These are phyloP conservation scores for Anoncus sp. DNA, from an alignment of 2,888 invertebrate species.

Conservation along the genomic window DNA sequence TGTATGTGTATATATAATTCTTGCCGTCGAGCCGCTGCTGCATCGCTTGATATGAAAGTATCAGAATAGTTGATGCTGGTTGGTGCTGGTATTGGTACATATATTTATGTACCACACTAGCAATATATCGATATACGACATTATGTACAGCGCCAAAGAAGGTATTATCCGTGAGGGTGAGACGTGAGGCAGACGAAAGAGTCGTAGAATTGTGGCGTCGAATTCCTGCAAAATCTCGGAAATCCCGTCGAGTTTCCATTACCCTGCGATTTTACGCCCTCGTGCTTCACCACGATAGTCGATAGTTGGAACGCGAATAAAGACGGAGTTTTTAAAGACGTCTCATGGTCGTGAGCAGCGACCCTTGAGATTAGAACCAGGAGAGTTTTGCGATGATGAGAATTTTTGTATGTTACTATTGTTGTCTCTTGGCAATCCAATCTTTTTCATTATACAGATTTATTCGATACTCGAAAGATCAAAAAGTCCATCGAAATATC, in stretches of 20 bases:
- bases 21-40: no score
- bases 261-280: slow-evolving; percentile 53
- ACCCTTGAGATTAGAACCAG: slow-evolving; percentile 5
- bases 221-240: slow-evolving; percentile 42
- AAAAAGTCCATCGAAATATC: not conserved
- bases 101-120: slow-evolving; percentile 20
- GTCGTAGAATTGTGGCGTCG: slow-evolving; percentile 41
- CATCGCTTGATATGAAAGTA: no score
- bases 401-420: not conserved
- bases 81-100: slow-evolving; percentile 32
- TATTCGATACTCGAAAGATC: not conserved
- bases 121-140: slow-evolving; percentile 1
- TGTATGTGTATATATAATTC: slow-evolving; percentile 13
- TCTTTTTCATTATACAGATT: not conserved
- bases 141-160: slow-evolving; percentile 35
- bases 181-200: slow-evolving; percentile 26
- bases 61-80: slow-evolving; percentile 15
- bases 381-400: not conserved
- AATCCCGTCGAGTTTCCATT: slow-evolving; percentile 52
- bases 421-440: not conserved
- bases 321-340: slow-evolving; percentile 29
- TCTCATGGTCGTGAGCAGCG: slow-evolving; percentile 1
- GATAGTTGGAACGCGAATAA: slow-evolving; percentile 28
- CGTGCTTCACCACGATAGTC: slow-evolving; percentile 46
- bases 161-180: slow-evolving; percentile 46